These are phyloP conservation scores for Neosalanx taihuensis DNA, from an alignment of 2,797 vertebrate genomes.

Conservation along the genomic window DNA sequence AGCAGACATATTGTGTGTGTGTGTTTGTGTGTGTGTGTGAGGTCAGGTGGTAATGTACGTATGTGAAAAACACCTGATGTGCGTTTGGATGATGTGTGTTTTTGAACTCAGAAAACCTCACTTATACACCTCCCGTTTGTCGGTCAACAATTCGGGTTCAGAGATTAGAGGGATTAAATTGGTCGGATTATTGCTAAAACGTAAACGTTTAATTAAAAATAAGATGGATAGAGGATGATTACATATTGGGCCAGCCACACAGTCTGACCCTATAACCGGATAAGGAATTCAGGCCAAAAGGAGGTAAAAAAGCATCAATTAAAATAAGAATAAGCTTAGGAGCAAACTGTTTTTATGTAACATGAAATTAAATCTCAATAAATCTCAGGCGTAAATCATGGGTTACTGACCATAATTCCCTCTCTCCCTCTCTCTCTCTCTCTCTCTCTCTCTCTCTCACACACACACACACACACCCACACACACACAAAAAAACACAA, in stretches of 20 bases:
- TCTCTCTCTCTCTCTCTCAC: too few relatives aligned
- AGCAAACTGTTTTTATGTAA: background rate
- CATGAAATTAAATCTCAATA: constrained; percentile 12
- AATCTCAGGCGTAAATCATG: background rate
- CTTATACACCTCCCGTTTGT: background rate
- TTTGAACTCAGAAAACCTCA: too few relatives aligned
- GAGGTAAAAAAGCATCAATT: background rate
- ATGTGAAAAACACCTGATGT: too few relatives aligned
- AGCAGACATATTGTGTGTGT: too few relatives aligned
- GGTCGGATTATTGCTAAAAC: background rate
- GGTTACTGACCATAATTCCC: background rate
- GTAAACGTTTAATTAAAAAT: constrained; percentile 4
- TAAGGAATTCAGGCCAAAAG: background rate
- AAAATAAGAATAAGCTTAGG: constrained; percentile 6
- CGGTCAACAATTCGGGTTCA: background rate
- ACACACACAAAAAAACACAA: background rate
- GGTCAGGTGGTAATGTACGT: too few relatives aligned
- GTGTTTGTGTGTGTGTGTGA: too few relatives aligned
- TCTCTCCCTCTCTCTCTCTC: too few relatives aligned
- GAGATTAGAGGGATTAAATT: background rate
- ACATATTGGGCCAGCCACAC: background rate
- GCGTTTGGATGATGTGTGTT: too few relatives aligned
- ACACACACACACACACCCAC: too few relatives aligned
- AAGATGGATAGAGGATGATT: background rate
- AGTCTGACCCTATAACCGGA: background rate